Evolutionary conservation across 2,888 invertebrate species (phyloP), one percentile per base, ranked within the genome.

Genomic region (Dinocampus coccinellae): DNA sequence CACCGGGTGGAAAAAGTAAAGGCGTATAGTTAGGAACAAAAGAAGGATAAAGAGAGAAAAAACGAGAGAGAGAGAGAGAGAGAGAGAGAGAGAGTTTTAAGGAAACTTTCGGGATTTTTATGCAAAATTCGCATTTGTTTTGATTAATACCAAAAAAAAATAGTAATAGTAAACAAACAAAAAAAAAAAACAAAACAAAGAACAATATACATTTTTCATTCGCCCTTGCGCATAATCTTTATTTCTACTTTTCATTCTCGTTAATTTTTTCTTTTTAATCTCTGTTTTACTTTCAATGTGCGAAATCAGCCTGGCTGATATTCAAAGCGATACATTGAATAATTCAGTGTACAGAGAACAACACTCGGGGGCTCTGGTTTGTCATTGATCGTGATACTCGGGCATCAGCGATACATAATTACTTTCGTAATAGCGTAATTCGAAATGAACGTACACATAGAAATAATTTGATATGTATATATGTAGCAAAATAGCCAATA

Each of bases 291-390:
- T 36, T 39, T 39, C 9, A 13, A 29, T 39, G 29, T 10, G 24
- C 16, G 67, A 72, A 66, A 66, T 73, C 66, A 73, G 72, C 52
- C 69, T 47, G 61, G 66, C 67, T 68, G 72, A 74, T 72, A 64
- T 71, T 72, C 73, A 69, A 69, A 69, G 62, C 69, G 69, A 63
- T 65, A 67, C 73, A 69, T 68, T 72, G 61, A 61, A 42, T 65
- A 60, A 72, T 67, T 36, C 47, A 61, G 63, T 67, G 55, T 62
- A 34, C 70, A 64, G 70, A 66, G 34, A 74, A 75, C 80, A 82
- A 83, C 83, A 84, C 86, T 86, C 85, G 86, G 74, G 86, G 85
- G 87, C 87, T 87, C 87, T 87, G 87, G 87, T 87, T 87, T 87
- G 87, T 87, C 87, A 87, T 87, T 87, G 87, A 85, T 86, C 85